Conservation (phyloP, 2,113 vertebrate species). For the Willisornis vidua region DNA sequence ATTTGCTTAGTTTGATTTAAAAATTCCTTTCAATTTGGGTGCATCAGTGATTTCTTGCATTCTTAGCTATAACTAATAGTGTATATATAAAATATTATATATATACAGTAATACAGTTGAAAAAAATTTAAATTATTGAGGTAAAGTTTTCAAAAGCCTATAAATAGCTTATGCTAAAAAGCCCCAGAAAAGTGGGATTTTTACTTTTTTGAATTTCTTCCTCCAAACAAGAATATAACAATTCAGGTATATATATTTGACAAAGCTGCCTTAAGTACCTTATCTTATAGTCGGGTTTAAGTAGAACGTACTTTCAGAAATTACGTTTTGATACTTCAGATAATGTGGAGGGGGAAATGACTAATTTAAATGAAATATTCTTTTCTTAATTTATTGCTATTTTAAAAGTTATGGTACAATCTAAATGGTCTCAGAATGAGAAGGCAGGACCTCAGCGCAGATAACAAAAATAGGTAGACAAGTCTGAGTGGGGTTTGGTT, state of each 20-base stretch:
- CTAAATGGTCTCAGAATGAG: background rate
- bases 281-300: background rate
- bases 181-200: background rate
- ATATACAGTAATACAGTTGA: background rate
- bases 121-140: background rate
- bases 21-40: background rate
- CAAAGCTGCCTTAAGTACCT: background rate
- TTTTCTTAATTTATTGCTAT: background rate
- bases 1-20: background rate
- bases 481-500: background rate
- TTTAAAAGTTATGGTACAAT: background rate
- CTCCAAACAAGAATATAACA: background rate
- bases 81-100: background rate
- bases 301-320: background rate
- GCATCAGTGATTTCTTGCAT: background rate
- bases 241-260: background rate
- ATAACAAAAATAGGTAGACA: background rate
- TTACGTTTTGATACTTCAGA: background rate
- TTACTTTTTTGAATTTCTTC: background rate
- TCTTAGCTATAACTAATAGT: background rate
- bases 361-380: background rate
- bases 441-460: background rate
- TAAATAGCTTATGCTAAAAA: background rate
- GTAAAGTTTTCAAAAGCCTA: background rate
- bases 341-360: fast-evolving